Conservation (phyloP, 1,140 invertebrate species). For the Drosophila nigrodunni region DNA sequence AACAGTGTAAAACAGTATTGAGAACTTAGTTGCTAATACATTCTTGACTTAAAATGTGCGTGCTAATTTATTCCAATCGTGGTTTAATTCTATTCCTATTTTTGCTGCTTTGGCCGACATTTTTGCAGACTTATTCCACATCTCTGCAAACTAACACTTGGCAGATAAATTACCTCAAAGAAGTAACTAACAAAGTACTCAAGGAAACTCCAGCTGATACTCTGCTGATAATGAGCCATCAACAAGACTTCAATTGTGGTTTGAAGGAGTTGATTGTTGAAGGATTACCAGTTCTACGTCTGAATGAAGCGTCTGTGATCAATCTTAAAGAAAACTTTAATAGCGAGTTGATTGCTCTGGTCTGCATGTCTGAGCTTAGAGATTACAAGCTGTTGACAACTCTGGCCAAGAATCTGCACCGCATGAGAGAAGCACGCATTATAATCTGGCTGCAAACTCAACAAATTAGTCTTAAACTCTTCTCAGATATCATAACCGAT, state of each 20-base stretch:
- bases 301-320: not conserved
- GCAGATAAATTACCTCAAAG: not conserved
- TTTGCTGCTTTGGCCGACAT: not conserved
- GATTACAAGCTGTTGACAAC: not conserved
- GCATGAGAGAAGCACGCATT: slow-evolving; percentile 11
- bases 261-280: not conserved
- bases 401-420: slow-evolving; percentile 12
- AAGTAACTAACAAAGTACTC: slow-evolving; percentile 4
- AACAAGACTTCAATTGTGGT: slow-evolving; percentile 5
- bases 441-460: slow-evolving; percentile 5
- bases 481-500: not conserved
- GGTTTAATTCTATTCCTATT: not conserved
- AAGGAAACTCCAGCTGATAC: not conserved
- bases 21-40: not conserved
- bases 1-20: not conserved
- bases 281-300: slow-evolving; percentile 6
- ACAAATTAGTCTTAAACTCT: no score
- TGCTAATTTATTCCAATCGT: not conserved
- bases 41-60: slow-evolving; percentile 7
- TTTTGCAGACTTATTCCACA: not conserved
- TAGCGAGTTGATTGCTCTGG: not conserved
- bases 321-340: not conserved
- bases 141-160: not conserved
- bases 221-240: slow-evolving; percentile 7
- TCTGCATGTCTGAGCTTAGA: slow-evolving; percentile 26